A percentile compares a stretch with the other conserved stretches of the same genome.
These are phyloP conservation scores for Drosophila robusta DNA, from an alignment of 2,888 invertebrate species.

Conservation along the genomic window DNA sequence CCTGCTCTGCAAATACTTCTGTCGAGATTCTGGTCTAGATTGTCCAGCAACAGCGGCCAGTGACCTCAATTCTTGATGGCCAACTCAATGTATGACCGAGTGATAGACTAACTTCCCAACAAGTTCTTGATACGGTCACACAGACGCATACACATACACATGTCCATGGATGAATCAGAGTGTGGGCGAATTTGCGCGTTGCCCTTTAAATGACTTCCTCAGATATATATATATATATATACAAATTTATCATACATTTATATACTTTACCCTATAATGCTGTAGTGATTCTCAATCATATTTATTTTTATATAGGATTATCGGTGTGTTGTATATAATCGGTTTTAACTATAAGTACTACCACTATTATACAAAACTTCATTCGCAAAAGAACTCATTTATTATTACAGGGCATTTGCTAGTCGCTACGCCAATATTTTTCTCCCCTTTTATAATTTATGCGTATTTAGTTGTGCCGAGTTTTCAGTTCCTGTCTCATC, in stretches of 20 bases:
- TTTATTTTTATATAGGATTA: too few species aligned
- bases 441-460: conserved; percentile 18
- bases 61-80: conserved; percentile 51
- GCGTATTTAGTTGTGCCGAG: conserved; percentile 28
- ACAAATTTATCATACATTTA: not conserved
- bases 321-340: not conserved
- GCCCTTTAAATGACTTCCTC: conserved; percentile 41
- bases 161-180: conserved; percentile 9
- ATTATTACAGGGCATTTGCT: conserved; percentile 16
- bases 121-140: conserved; percentile 19
- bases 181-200: conserved; percentile 31
- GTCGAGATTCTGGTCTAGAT: conserved; percentile 47
- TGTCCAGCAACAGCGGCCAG: conserved; percentile 33
- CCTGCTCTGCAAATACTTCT: conserved; percentile 34
- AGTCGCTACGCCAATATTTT: not conserved
- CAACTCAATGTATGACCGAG: conserved; percentile 50
- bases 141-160: not conserved
- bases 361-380: too few species aligned
- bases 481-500: conserved; percentile 52
- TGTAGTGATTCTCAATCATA: too few species aligned
- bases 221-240: not conserved
- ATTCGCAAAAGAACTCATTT: not conserved
- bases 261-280: too few species aligned
- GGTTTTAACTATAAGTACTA: not conserved
- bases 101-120: conserved; percentile 56